Conservation (phyloP, 2,888 invertebrate species). For the Melieria omissa region DNA sequence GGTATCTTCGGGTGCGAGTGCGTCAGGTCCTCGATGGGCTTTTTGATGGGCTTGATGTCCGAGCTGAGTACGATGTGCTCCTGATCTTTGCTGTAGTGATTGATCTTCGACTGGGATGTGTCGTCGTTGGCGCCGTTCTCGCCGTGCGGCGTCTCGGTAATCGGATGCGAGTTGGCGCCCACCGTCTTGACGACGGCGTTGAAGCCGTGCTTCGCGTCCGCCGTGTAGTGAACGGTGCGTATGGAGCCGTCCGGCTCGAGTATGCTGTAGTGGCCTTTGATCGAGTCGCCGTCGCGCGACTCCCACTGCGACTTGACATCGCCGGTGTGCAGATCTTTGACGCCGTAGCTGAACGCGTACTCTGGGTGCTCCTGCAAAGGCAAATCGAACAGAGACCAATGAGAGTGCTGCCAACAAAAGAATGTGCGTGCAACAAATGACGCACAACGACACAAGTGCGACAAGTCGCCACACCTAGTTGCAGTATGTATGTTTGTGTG, state of each 20-base stretch:
- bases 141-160: slow-evolving; percentile 60
- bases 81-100: slow-evolving; percentile 66
- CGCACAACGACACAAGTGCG: neutral
- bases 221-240: slow-evolving; percentile 71
- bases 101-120: slow-evolving; percentile 66
- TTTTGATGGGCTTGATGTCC: slow-evolving; percentile 59
- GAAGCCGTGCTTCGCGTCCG: slow-evolving; percentile 70
- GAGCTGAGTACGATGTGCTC: slow-evolving; percentile 66
- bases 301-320: slow-evolving; percentile 73
- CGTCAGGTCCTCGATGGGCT: slow-evolving; percentile 60
- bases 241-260: slow-evolving; percentile 75
- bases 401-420: slow-evolving; percentile 28
- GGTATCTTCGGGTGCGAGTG: slow-evolving; percentile 62
- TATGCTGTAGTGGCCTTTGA: slow-evolving; percentile 73
- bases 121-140: slow-evolving; percentile 54
- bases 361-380: slow-evolving; percentile 67
- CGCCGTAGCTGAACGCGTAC: slow-evolving; percentile 72
- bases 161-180: slow-evolving; percentile 65
- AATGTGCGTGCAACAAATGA: slow-evolving; percentile 7
- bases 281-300: slow-evolving; percentile 69
- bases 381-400: slow-evolving; percentile 19
- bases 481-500: neutral
- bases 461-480: slow-evolving; percentile 11
- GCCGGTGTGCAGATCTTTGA: slow-evolving; percentile 71
- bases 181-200: slow-evolving; percentile 70